Evolutionary conservation across 2,113 vertebrate species (phyloP), one percentile per base, ranked within the genome.

Genomic region (Orthonyx spaldingii): DNA sequence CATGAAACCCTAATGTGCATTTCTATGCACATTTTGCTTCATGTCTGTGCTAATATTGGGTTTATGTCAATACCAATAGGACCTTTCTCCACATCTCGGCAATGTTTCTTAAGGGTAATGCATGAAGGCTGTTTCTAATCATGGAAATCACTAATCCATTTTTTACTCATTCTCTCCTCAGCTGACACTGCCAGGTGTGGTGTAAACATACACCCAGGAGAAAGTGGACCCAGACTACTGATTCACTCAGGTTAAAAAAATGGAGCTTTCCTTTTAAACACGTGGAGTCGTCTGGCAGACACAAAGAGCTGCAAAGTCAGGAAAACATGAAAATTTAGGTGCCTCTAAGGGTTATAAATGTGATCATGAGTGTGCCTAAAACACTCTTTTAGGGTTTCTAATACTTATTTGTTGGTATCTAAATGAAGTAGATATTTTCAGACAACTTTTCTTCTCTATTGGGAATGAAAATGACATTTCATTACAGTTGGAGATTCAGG

Each of bases 161-260:
- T 64, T 33, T 15, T 39, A 15, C 11, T 17, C 19, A 10, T 16
- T 61, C 24, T 13, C 5, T 41, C 11, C 7, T 72, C 39, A 65
- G 7, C 16, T 63, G 41, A 22, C 9, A 13, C 15, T 56, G 13
- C 3, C 11, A 72, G 27, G 16, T 61, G 13, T 2, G 3, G 6
- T 42, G 23, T 42, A 22, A 79, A 14, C 8, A n/a, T 2, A 16
- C 0, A 0, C 9, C 12, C 21, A 14, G 24, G 2, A 68, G 33
- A 41, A 39, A 55, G 27, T 42, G 13, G 11, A 64, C 7, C 2
- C 18, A 71, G 10, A 22, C 3, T 55, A 26, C 8, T 47, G 5
- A 59, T 66, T 46, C 32, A 50, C 20, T 22, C 28, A n/a, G 7
- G 4, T 55, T 46, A 65, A 60, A 41, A 72, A 47, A 13, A 13